Base-by-base conservation (phyloP, 2,888 invertebrate genomes). In the Drosophila colorata region DNA sequence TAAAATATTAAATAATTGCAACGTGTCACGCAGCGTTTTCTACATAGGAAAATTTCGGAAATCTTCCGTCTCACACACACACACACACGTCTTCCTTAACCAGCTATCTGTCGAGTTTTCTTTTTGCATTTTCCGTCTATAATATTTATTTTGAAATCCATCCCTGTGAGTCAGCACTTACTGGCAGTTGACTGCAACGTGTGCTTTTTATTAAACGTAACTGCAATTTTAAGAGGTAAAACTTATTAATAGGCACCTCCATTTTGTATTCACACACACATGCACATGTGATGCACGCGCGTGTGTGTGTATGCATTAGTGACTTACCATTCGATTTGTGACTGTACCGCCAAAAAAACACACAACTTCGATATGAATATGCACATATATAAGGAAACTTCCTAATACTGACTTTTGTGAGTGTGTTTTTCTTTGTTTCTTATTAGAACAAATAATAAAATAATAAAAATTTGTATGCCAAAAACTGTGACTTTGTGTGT, bases 241-340 rank as follows among this genome's bases (percentile, higher is more conserved):
- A 16, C n/a, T 38, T 66, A 58, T 77, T 53, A 60, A 60, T 72
- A 49, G 57, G 60, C 63, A 58, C 78, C 83, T 67, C 86, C 86
- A 81, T 82, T 80, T 85, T 80, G 69, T 75, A 48, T 52, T 49
- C 40, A 68, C 47, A 52, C 55, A 55, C 49, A 43, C 23, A 46
- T 18, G 56, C 47, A 16, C 55, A 28, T 28, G 16, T 41, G 46
- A 31, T 66, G 55, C 40, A 66, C 48, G 35, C 31, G 28, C 23
- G n/a, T 9, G n/a, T 4, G 11, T 31, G 41, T 59, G 46, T 60
- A 31, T 63, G 68, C 49, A 35, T 48, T 31, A 41, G n/a, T 7
- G 47, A 47, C 75, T 75, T 69, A 75, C 75, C 69, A 64, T 25
- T 51, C 43, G 35, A 33, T 16, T 55, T 60, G 72, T 13, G 64